Evolutionary conservation across 2,797 vertebrate genomes (phyloP).

Genomic region (Hypotaenidia philippensis): DNA sequence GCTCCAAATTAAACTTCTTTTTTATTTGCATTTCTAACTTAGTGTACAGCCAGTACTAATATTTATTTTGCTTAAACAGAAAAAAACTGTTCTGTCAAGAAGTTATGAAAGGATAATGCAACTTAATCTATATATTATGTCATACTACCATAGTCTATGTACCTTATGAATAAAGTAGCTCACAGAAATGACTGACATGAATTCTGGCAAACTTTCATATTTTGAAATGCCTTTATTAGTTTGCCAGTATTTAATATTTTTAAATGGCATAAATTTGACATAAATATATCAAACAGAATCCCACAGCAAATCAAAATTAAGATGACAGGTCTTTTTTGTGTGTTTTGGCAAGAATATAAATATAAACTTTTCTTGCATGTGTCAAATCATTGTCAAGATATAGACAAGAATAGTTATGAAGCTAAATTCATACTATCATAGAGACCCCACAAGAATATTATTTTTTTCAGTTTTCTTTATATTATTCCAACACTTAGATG

Average conservation of each 20-base stretch:
- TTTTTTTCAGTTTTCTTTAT: conserved; percentile 14
- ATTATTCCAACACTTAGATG: not conserved
- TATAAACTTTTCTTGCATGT: not conserved
- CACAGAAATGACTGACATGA: conserved; percentile 3
- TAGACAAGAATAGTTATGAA: not conserved
- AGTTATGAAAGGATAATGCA: not conserved
- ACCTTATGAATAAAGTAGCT: not conserved
- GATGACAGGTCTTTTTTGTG: not conserved
- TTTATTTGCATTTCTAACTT: not conserved
- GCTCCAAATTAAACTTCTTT: not conserved
- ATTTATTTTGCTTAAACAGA: not conserved
- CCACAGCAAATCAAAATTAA: conserved; percentile 1
- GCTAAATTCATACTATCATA: not conserved
- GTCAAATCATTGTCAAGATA: conserved; percentile 3
- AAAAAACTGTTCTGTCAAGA: conserved; percentile 15
- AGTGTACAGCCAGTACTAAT: not conserved
- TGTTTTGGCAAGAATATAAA: conserved; percentile 25
- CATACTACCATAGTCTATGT: not conserved
- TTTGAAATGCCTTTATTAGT: conserved; percentile 21
- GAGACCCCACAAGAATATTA: not conserved
- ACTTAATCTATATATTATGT: not conserved
- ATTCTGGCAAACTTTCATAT: not conserved
- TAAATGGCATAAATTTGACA: not conserved
- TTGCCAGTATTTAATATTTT: conserved; percentile 8
- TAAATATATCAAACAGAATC: conserved; percentile 16